Evolutionary conservation across 2,888 invertebrate species (phyloP), one percentile per base, ranked within the genome.

Genomic region (Ophioninae sp.): DNA sequence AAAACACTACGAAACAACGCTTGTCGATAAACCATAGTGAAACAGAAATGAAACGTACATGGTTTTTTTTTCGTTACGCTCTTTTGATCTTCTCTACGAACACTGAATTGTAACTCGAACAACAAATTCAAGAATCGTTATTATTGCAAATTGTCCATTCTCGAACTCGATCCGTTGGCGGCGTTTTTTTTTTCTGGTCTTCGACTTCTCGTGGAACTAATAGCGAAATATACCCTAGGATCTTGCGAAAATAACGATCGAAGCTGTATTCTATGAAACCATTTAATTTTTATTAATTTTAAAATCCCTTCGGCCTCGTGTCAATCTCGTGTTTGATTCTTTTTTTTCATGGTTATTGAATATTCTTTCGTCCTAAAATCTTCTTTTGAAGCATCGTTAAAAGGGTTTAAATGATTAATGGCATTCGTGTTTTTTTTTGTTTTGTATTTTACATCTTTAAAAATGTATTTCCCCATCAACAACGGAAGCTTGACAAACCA

Each of bases 301-400:
- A 67, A 78, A 81, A 70, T 74, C 76, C 23, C 57, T 77, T 73
- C 74, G 20, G 50, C 50, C 50, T 50, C 50, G 50, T 50, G 50
- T 50, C 50, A 50, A 50, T 50, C 50, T 50, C 50, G 17, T 50
- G 50, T 61, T 39, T 59, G 10, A 20, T 68, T 75, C 37, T 72
- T 79, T 41, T 37, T 80, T 69, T 39, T 68, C 50, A 0, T 30
- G 61, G 37, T 30, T 65, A 61, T 57, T 56, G 10, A 7, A 70
- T 70, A 82, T 76, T 68, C 79, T 81, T 70, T 56, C 65, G 30
- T 65, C 56, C 86, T 86, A 88, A 84, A 75, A 73, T 85, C 67
- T 68, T 79, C 69, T 73, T 87, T 87, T 86, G 86, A 88, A 89
- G 87, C 88, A 84, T 86, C 81, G 64, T 86, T 86, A 79, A 83